phyloP scores from a whole-genome alignment of 2,113 vertebrate species.

The Brachirus orientalis region DNA sequence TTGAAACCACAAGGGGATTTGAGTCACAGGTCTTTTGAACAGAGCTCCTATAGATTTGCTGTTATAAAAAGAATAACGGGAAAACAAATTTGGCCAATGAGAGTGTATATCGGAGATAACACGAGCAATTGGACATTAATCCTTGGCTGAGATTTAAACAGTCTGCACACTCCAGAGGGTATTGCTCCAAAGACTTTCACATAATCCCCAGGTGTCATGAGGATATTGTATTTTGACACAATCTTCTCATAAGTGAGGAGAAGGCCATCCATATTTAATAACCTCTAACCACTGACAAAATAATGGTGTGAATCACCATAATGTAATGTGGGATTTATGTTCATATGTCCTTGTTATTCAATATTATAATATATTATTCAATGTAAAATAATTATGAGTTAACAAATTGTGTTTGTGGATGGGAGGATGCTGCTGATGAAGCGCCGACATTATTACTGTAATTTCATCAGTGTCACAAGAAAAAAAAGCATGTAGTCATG shows the following conservation, averaged over 20 bases:
- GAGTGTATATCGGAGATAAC: not conserved
- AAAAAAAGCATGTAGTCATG: too few relatives aligned
- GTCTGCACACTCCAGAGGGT: not conserved
- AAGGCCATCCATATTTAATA: not conserved
- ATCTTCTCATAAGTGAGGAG: not conserved
- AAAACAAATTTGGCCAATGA: not conserved
- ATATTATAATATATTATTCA: too few relatives aligned
- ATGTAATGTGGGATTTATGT: too few relatives aligned
- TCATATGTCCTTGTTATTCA: too few relatives aligned
- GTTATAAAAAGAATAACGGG: not conserved
- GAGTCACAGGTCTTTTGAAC: not conserved
- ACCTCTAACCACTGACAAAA: not conserved
- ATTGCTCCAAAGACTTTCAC: not conserved
- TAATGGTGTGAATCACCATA: not conserved
- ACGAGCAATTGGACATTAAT: conserved; percentile 8
- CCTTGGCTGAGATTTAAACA: conserved; percentile 3
- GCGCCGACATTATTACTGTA: too few relatives aligned
- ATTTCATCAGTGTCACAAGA: too few relatives aligned
- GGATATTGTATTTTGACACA: not conserved
- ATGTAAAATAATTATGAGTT: too few relatives aligned
- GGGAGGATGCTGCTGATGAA: too few relatives aligned
- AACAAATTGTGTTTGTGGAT: too few relatives aligned
- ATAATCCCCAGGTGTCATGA: not conserved
- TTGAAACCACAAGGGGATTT: not conserved
- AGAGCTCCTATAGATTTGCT: not conserved